Base-by-base conservation (phyloP, 92 coral and sea anemone genomes). In the Anthopleura xanthogrammica region DNA sequence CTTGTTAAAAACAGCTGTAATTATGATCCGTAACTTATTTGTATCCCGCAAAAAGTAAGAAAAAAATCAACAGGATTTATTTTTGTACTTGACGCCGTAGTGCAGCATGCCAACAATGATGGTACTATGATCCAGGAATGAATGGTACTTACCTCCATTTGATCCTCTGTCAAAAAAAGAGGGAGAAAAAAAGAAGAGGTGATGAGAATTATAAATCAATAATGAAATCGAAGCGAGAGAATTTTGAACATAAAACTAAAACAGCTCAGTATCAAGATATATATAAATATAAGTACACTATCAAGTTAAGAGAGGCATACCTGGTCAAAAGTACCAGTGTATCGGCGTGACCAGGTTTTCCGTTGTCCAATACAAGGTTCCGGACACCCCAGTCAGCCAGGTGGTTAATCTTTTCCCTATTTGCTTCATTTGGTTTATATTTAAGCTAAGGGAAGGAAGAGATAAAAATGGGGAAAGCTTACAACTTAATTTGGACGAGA, bases 341-440 rank as follows among this genome's bases (percentile, higher is more conserved):
- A 74, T 96, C 99, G 41, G 98, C 91, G 77, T 94, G 97, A 24
- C 79, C 83, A 4, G 92, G 88, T 65, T 90, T 85, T 16, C 86
- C 82, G 60, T 92, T 89, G 9, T 80, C 86, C 0, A 7, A 41
- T 54, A 90, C 86, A 20, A 90, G 82, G 75, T 87, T 92, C 20
- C 4, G 16, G 1, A 2, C 36, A 2, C 87, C 95, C 99, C 99
- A 96, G 50, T 75, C 76, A 39, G 80, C 71, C 2, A 95, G 76
- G 46, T 83, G 79, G 52, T 2, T 43, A 6, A 92, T 73, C 72
- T 91, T 90, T 6, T 19, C 22, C 3, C 41, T 65, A 62, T 75
- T 86, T 70, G 76, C n/a, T 1, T 88, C 91, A 13, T 84, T 52
- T 7, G 70, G 39, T 29, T 85, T 29, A 80, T 88, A 93, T 22